Conservation (phyloP, 2,113 vertebrate genomes). For the Strix uralensis region DNA sequence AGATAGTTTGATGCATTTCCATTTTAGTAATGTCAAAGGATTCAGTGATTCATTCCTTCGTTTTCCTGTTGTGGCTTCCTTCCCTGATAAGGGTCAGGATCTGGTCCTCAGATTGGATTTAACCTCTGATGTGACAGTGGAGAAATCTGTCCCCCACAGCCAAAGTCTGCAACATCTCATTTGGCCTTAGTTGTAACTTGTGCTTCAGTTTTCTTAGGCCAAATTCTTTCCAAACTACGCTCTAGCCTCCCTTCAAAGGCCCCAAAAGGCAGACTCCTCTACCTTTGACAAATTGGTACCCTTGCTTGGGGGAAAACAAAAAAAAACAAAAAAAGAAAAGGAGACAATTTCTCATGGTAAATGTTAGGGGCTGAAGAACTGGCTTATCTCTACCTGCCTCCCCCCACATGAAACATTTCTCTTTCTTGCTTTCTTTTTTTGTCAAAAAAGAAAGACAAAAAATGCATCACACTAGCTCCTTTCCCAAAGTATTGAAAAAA, state of each 20-base stretch:
- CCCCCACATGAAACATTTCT: background rate
- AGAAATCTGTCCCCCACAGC: background rate
- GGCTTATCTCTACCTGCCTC: background rate
- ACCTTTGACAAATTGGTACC: background rate
- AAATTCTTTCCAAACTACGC: background rate
- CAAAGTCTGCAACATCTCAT: background rate
- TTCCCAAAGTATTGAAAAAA: background rate
- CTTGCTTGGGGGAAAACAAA: background rate
- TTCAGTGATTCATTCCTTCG: background rate
- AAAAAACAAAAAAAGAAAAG: no score
- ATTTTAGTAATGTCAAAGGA: background rate
- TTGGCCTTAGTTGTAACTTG: background rate
- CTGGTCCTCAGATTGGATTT: background rate
- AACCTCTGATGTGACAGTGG: background rate
- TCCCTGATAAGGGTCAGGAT: background rate
- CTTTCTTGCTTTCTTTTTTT: background rate
- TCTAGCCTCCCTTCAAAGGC: background rate
- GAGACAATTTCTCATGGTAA: background rate
- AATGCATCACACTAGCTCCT: background rate
- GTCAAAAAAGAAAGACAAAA: background rate
- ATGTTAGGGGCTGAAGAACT: background rate
- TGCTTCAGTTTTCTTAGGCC: background rate
- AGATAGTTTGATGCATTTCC: background rate
- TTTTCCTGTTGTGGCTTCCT: background rate
- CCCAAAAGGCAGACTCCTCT: background rate